Conservation (phyloP, 2,888 invertebrate genomes). For the Andricus curvator region DNA sequence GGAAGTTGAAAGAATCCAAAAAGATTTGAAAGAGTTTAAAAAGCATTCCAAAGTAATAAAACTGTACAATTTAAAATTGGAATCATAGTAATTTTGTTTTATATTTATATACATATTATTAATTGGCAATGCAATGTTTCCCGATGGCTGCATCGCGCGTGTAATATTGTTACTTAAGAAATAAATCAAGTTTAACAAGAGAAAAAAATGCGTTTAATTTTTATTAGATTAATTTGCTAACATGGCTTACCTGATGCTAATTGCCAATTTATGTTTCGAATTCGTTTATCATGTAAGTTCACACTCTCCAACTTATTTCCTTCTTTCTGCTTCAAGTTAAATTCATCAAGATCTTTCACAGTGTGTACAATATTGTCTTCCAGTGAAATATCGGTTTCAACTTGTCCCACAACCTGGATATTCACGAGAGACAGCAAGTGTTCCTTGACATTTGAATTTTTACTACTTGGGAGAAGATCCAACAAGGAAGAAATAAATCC, state of each 20-base stretch:
- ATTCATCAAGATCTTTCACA: slow-evolving; percentile 75
- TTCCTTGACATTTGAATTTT: slow-evolving; percentile 55
- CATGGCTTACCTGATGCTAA: slow-evolving; percentile 58
- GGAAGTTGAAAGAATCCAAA: too few relatives aligned
- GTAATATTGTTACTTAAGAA: too few relatives aligned
- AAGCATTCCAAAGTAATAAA: too few relatives aligned
- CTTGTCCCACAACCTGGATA: slow-evolving; percentile 68
- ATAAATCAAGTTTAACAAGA: too few relatives aligned
- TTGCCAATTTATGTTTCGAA: slow-evolving; percentile 68
- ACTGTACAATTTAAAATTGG: too few relatives aligned
- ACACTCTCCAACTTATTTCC: slow-evolving; percentile 38
- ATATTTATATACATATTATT: too few relatives aligned
- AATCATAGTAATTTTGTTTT: too few relatives aligned
- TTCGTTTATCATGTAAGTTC: slow-evolving; percentile 59
- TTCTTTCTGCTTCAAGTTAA: slow-evolving; percentile 21
- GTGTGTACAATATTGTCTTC: slow-evolving; percentile 76
- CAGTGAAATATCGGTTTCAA: slow-evolving; percentile 59
- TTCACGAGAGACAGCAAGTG: slow-evolving; percentile 61
- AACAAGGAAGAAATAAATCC: slow-evolving; percentile 65
- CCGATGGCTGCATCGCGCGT: too few relatives aligned
- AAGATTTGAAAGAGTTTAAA: too few relatives aligned
- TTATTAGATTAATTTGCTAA: not conserved
- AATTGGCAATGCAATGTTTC: too few relatives aligned
- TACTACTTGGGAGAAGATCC: slow-evolving; percentile 62
- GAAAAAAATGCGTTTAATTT: too few relatives aligned